A percentile compares a stretch with the other conserved stretches of the same genome.
phyloP scores from a whole-genome alignment of 2,797 vertebrate genomes.

The Champsocephalus esox region DNA sequence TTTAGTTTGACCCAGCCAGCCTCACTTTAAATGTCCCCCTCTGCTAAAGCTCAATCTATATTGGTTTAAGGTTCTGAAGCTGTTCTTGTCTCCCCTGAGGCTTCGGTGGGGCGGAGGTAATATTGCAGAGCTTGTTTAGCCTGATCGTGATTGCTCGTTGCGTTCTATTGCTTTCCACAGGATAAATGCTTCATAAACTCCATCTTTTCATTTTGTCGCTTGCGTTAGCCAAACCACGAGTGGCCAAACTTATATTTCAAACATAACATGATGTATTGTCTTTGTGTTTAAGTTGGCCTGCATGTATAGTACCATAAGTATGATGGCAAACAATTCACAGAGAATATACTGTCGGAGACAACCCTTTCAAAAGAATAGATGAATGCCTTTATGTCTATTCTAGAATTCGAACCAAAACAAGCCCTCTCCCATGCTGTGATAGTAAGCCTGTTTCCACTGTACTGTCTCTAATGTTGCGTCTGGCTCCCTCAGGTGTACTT shows the following conservation, averaged over 20 bases:
- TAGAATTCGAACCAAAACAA: not conserved
- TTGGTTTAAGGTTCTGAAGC: constrained; percentile 53
- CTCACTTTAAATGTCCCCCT: constrained; percentile 45
- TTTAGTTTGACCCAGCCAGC: constrained; percentile 27
- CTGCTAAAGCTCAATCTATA: constrained; percentile 44
- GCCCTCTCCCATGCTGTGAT: not conserved
- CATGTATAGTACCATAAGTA: constrained; percentile 15
- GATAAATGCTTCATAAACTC: constrained; percentile 45
- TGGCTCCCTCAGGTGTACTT: constrained; percentile 89
- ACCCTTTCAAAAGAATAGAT: not conserved
- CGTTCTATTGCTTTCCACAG: constrained; percentile 41
- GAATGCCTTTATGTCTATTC: constrained; percentile 19
- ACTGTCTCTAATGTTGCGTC: constrained; percentile 50
- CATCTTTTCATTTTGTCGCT: constrained; percentile 36
- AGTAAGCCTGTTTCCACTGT: not conserved
- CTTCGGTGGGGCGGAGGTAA: constrained; percentile 21
- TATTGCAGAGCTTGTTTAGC: constrained; percentile 31
- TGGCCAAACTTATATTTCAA: constrained; percentile 49
- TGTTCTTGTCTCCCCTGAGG: constrained; percentile 50
- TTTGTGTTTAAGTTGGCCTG: constrained; percentile 32
- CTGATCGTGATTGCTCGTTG: constrained; percentile 35
- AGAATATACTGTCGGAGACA: constrained; percentile 9
- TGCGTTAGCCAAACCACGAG: constrained; percentile 48
- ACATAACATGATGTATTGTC: constrained; percentile 35
- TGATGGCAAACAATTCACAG: constrained; percentile 13